Evolutionary conservation across 2,888 invertebrate species (phyloP), one percentile per base, ranked within the genome.

Genomic region (Nymphalis c-album): DNA sequence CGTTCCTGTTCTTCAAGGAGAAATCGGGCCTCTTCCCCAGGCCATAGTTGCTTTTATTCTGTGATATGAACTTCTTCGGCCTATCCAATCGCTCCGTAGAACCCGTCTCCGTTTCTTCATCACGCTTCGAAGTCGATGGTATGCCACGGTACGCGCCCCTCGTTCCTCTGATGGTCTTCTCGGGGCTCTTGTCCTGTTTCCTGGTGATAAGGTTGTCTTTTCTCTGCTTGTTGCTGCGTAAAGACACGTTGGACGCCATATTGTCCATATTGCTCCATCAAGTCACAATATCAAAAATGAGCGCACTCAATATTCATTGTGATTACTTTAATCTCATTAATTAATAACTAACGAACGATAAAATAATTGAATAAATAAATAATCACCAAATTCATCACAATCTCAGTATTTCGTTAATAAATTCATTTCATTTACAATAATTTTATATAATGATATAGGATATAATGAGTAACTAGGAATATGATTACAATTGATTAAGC

Each of bases 111-210:
- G 85, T 83, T 67, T 86, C 87, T 67, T 90, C 90, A 46, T 91
- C 91, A 74, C 89, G 79, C 78, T 91, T 91, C 35, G 91, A 90
- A 16, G 91, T 88, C 0, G 92, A 90, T 35, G 91, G 87, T 63
- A 88, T 80, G 6, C 86, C 90, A 69, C 91, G 78, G 75, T 91
- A 92, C 7, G 91, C 90, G 50, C 91, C 90, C 71, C 91, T 80
- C 13, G 92, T 92, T 7, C 92, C 91, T 67, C 91, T 80, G 53
- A 91, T 91, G 5, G 90, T 91, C 83, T 93, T 93, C 80, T 93
- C 93, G 1, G 93, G 93, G 64, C 91, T 91, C 77, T 92, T 92
- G 77, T 93, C 93, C 79, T 92, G 91, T 76, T 93, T 93, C 76
- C 93, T 82, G 46, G 93, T 89, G 18, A 93, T 91, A 58, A 92